Evolutionary conservation across 2,888 invertebrate genomes (phyloP), one percentile per base, ranked within the genome.

Genomic region (Athalia cordata): DNA sequence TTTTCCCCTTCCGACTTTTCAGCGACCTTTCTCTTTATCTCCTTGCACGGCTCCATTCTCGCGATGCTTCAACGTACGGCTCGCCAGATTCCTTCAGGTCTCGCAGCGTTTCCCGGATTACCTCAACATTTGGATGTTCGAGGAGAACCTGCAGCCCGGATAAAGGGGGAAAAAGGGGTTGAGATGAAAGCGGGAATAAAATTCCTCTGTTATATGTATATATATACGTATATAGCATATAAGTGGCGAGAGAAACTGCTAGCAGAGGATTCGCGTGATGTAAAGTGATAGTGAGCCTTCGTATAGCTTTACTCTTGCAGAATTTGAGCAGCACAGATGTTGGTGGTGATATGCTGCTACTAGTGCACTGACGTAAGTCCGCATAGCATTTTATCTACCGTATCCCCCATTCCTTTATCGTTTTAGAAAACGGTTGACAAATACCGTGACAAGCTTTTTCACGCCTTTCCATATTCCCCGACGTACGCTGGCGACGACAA

Each of bases 71-170:
- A 4, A 13, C 52, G 8, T 68, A 68, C 52, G 47, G 8, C n/a
- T 6, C 57, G 47, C 49, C 62, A 52, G 50, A 75, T 75, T 49
- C 29, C 29, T 29, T 29, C 62, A 6, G 47, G 11, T 52, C 62
- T 47, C 52, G 45, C 29, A 29, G 29, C 29, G 29, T 50, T 62
- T 64, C 11, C 62, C 29, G 62, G 75, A 75, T 75, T 75, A 75
- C 75, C 62, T 52, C 59, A 75, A 62, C 75, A 52, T 75, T 75
- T 43, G 57, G 62, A 62, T 62, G 43, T 61, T 75, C 75, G 43
- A n/a, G 50, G 15, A 61, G 29, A 29, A 50, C 62, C 62, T 49
- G 75, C 29, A 43, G 29, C 29, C 29, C 29, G 29, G 29, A 29
- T 29, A 29, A 29, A 29, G 29, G 29, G 29, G 29, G 29, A 29